phyloP scores from a whole-genome alignment of 2,888 invertebrate genomes.

The Neria commutata region DNA sequence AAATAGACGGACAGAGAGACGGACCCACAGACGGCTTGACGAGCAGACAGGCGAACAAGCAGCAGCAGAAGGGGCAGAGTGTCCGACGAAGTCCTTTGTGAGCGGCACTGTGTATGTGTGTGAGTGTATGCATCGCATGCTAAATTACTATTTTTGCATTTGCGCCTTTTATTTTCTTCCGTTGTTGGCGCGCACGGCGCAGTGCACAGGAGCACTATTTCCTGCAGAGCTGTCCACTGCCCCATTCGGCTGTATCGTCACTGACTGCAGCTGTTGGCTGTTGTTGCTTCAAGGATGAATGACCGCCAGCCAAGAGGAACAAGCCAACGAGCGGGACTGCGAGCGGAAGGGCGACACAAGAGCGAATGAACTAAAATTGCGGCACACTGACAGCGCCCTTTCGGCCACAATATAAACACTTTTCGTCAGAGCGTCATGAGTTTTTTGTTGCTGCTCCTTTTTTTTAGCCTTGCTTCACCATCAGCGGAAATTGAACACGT shows the following conservation, averaged over 20 bases:
- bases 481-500: slow-evolving; percentile 2
- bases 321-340: no score
- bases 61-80: no score
- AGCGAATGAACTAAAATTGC: neutral
- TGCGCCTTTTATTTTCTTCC: slow-evolving; percentile 17
- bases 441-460: neutral
- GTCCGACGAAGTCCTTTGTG: neutral
- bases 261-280: slow-evolving; percentile 29
- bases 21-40: neutral
- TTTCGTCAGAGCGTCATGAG: neutral
- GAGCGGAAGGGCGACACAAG: no score
- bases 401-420: slow-evolving; percentile 11
- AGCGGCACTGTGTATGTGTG: neutral
- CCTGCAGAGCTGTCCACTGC: neutral
- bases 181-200: neutral
- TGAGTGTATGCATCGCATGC: slow-evolving; percentile 25
- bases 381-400: slow-evolving; percentile 1
- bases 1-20: slow-evolving; percentile 45
- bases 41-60: neutral
- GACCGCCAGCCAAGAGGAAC: slow-evolving; percentile 33
- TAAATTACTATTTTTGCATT: slow-evolving; percentile 52
- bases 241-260: neutral
- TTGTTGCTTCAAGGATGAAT: slow-evolving; percentile 45
- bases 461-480: neutral
- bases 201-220: neutral